These are phyloP conservation scores for Ditylenchus dipsaci DNA, from an alignment of 1,140 invertebrate species.

Conservation along the genomic window DNA sequence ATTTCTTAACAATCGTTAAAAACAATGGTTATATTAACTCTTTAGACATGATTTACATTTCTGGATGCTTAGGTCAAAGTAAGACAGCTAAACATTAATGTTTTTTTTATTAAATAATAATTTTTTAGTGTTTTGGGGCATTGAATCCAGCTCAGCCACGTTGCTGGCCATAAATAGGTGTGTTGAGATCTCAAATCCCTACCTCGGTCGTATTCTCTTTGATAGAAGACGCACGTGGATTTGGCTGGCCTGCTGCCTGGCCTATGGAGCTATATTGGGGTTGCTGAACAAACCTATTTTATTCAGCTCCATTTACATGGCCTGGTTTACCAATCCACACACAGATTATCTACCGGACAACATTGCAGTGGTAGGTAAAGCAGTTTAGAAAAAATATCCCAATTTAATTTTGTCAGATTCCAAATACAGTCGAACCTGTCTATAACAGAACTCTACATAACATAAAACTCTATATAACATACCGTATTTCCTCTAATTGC, in stretches of 20 bases:
- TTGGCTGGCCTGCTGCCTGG: neutral
- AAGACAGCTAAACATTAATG: no score
- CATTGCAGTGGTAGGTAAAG: neutral
- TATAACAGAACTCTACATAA: no score
- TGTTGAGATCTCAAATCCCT: neutral
- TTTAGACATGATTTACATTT: neutral
- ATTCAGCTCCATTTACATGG: conserved; percentile 2
- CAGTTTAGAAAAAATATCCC: no score
- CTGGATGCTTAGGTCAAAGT: neutral
- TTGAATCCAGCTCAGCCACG: neutral
- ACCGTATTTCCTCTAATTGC: no score
- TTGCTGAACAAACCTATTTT: neutral
- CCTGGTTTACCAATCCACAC: conserved; percentile 6
- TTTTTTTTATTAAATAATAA: no score
- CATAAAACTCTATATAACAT: no score
- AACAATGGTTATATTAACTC: no score
- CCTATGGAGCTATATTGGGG: neutral
- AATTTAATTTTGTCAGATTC: no score
- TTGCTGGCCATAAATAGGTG: neutral
- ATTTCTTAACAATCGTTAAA: no score
- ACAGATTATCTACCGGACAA: neutral
- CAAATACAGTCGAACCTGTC: no score
- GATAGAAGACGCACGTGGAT: conserved; percentile 7
- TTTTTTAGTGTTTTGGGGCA: neutral
- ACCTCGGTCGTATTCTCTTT: neutral